Percentiles rank a stretch among this genome's conserved stretches.
These are phyloP conservation scores for Melitaea cinxia DNA, from an alignment of 1,140 invertebrate genomes.

Conservation along the genomic window DNA sequence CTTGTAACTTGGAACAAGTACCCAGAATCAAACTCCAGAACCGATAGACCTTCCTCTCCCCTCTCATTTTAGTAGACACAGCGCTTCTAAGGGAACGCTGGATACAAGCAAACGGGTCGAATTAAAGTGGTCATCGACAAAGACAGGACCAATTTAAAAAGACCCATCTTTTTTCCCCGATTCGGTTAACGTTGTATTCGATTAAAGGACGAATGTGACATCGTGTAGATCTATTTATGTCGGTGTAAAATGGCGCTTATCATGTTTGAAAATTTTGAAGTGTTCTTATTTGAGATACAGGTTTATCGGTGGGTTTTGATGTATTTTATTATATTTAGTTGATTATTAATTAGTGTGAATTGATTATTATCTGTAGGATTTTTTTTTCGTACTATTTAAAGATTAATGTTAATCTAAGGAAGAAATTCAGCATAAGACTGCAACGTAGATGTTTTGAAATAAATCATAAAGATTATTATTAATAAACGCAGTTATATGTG, in stretches of 20 bases:
- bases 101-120: constrained; percentile 1
- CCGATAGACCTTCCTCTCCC: constrained; percentile 2
- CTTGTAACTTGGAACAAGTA: constrained; percentile 10
- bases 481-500: too few species aligned
- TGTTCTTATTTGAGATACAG: background rate
- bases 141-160: constrained; percentile 5
- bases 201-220: background rate
- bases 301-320: background rate
- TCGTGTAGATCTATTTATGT: background rate
- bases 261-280: background rate
- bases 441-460: too few species aligned
- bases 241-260: background rate
- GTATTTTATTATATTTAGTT: background rate
- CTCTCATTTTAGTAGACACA: background rate
- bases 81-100: background rate
- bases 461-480: too few species aligned
- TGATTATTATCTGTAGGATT: too few species aligned
- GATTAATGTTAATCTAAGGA: too few species aligned
- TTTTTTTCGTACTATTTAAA: too few species aligned
- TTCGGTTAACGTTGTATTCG: background rate
- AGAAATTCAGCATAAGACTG: too few species aligned
- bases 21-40: background rate
- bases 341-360: too few species aligned
- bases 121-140: background rate
- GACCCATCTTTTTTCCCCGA: background rate